These are phyloP conservation scores for Trichopria drosophilae DNA, from an alignment of 2,888 invertebrate species.

Conservation along the genomic window DNA sequence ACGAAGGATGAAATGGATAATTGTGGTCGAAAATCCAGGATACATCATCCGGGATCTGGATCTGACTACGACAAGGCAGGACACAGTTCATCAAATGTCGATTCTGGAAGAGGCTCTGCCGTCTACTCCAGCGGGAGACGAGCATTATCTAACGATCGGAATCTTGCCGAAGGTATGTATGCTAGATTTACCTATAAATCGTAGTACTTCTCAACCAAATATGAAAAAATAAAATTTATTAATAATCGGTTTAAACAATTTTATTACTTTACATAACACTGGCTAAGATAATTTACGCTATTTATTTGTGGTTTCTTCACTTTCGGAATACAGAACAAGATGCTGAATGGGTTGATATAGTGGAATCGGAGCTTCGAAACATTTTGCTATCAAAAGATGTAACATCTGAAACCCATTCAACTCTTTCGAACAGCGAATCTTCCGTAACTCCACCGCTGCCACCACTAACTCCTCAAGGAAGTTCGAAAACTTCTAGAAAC, in stretches of 20 bases:
- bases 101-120: conserved; percentile 79
- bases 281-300: not conserved
- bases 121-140: conserved; percentile 76
- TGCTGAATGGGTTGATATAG: conserved; percentile 80
- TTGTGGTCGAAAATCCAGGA: conserved; percentile 51
- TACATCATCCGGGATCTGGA: conserved; percentile 54
- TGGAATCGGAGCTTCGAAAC: conserved; percentile 77
- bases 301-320: not conserved
- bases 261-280: too few species aligned
- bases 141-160: conserved; percentile 60
- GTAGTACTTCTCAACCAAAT: too few species aligned
- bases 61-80: conserved; percentile 76
- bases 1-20: conserved; percentile 52
- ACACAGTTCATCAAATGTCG: conserved; percentile 73
- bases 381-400: conserved; percentile 76
- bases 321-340: conserved; percentile 61
- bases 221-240: too few species aligned
- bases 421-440: conserved; percentile 67
- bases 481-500: conserved; percentile 52
- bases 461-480: conserved; percentile 72
- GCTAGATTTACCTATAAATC: too few species aligned
- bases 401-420: conserved; percentile 68
- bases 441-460: conserved; percentile 80
- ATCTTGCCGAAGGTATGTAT: conserved; percentile 49
- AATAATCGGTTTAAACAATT: too few species aligned